Evolutionary conservation across 2,888 invertebrate genomes (phyloP).

Genomic region (Spisula solida): DNA sequence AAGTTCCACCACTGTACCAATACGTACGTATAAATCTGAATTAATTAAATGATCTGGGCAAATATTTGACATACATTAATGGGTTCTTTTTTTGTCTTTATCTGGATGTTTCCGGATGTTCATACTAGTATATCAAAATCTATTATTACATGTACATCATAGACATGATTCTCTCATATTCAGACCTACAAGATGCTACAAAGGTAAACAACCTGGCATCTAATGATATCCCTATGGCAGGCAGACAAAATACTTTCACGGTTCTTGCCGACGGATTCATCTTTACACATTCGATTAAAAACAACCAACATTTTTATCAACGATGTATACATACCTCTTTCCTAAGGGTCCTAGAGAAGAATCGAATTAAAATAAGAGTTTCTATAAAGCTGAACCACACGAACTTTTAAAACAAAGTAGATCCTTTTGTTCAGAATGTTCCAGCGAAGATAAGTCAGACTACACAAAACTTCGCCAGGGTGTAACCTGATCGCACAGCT

Average conservation of each 20-base stretch:
- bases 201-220: slow-evolving; percentile 20
- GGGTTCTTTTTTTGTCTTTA: not conserved
- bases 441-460: not conserved
- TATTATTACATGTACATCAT: not conserved
- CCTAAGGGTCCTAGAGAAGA: not conserved
- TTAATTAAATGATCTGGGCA: not conserved
- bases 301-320: not conserved
- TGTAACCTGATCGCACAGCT: slow-evolving; percentile 44
- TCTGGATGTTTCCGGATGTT: not conserved
- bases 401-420: not conserved
- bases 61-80: too few species aligned
- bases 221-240: not conserved
- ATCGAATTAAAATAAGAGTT: not conserved
- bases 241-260: slow-evolving; percentile 10
- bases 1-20: not conserved
- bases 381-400: not conserved
- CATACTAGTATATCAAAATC: too few species aligned
- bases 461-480: not conserved
- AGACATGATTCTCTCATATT: not conserved
- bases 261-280: not conserved
- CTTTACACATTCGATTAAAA: not conserved
- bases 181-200: not conserved
- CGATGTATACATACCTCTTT: not conserved
- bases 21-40: not conserved
- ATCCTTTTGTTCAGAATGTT: slow-evolving; percentile 30